Evolutionary conservation across 1,140 invertebrate genomes (phyloP).

Genomic region (Cotesia chilonis): DNA sequence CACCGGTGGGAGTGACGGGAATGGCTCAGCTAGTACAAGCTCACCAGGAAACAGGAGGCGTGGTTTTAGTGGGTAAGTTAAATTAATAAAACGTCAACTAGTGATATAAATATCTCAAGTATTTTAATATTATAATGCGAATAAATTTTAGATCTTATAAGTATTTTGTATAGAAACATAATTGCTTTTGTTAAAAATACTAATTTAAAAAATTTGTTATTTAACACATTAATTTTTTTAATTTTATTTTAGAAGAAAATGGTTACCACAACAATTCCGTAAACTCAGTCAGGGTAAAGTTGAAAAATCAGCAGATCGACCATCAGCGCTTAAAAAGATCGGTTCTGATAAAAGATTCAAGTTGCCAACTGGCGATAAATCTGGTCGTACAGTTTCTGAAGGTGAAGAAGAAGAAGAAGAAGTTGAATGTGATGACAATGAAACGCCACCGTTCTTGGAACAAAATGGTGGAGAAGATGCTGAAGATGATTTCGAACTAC

Average conservation of each 20-base stretch:
- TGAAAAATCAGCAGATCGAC: constrained; percentile 74
- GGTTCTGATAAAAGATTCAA: constrained; percentile 83
- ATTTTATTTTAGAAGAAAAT: constrained; percentile 77
- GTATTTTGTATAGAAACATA: too few species aligned
- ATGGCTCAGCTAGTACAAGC: constrained; percentile 67
- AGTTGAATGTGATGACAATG: constrained; percentile 56
- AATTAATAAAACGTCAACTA: constrained; percentile 41
- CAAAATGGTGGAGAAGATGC: constrained; percentile 79
- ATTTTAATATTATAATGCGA: not conserved
- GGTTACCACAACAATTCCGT: constrained; percentile 86
- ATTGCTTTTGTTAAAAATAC: not conserved
- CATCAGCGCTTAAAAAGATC: constrained; percentile 76
- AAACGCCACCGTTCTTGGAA: constrained; percentile 57
- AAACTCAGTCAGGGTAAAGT: constrained; percentile 90
- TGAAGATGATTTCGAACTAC: constrained; percentile 84
- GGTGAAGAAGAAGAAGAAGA: constrained; percentile 55
- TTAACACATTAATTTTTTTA: not conserved
- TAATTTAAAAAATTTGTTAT: not conserved
- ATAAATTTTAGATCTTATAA: not conserved
- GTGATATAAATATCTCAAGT: constrained; percentile 18
- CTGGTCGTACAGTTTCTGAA: constrained; percentile 53
- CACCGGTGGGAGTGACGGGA: constrained; percentile 67
- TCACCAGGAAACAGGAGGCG: constrained; percentile 83
- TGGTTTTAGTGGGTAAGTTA: constrained; percentile 81
- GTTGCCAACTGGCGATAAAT: constrained; percentile 63